phyloP scores from a whole-genome alignment of 2,113 vertebrate genomes.

The Paratilapia polleni region DNA sequence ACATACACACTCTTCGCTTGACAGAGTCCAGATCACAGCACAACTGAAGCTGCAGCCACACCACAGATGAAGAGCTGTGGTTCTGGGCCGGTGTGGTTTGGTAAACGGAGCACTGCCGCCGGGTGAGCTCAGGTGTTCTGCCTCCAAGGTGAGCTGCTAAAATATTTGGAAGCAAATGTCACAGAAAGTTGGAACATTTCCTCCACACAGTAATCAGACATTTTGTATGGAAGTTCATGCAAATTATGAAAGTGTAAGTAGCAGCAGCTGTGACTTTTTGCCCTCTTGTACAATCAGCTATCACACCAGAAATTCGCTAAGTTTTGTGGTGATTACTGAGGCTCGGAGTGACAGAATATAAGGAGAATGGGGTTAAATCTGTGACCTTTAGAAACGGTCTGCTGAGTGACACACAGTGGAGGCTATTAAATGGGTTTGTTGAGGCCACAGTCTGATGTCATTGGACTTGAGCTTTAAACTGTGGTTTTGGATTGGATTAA shows the following conservation, averaged over 20 bases:
- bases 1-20: constrained; percentile 20
- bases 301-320: background rate
- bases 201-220: constrained; percentile 14
- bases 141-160: background rate
- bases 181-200: constrained; percentile 40
- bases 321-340: constrained; percentile 14
- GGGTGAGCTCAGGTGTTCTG: constrained; percentile 55
- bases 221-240: constrained; percentile 29
- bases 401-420: background rate
- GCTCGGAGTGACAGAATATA: background rate
- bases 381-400: constrained; percentile 23
- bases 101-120: background rate
- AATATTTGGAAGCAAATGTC: constrained; percentile 40
- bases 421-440: background rate
- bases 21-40: constrained; percentile 47
- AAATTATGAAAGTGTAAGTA: constrained; percentile 37
- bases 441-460: background rate
- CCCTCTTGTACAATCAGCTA: constrained; percentile 3
- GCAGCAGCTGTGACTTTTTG: constrained; percentile 53
- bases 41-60: constrained; percentile 7
- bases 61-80: constrained; percentile 24
- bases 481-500: background rate
- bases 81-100: background rate
- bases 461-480: background rate
- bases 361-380: background rate